Conservation (phyloP, 2,888 invertebrate species). For the Catonia carolina region DNA sequence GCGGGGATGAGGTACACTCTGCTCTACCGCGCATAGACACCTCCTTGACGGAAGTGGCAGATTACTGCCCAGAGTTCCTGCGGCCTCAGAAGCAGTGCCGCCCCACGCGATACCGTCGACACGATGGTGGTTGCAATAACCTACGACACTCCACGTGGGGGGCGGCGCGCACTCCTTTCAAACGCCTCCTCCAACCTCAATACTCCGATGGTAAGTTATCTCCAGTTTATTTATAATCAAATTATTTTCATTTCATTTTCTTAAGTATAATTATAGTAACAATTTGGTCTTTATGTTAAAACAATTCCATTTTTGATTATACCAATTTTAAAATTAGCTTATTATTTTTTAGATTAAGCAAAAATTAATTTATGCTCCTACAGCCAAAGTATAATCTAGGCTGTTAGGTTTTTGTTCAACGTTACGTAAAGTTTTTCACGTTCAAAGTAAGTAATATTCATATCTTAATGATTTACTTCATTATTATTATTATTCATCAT, state of each 20-base stretch:
- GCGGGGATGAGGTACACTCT: slow-evolving; percentile 39
- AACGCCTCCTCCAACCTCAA: slow-evolving; percentile 37
- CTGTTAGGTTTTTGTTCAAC: too few species aligned
- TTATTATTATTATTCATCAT: too few species aligned
- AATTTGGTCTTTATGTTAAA: too few species aligned
- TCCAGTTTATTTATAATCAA: neutral
- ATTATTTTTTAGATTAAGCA: too few species aligned
- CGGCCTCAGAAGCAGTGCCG: slow-evolving; percentile 33
- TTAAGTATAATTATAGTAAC: too few species aligned
- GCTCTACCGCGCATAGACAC: slow-evolving; percentile 42
- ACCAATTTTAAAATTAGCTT: too few species aligned
- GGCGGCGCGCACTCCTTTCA: slow-evolving; percentile 38
- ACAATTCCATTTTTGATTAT: too few species aligned
- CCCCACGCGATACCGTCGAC: slow-evolving; percentile 38
- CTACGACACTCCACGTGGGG: slow-evolving; percentile 43
- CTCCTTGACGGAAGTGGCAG: slow-evolving; percentile 39
- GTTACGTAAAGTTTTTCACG: too few species aligned
- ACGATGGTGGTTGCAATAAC: slow-evolving; percentile 44
- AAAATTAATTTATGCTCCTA: too few species aligned
- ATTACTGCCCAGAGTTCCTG: slow-evolving; percentile 41
- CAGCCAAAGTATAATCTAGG: too few species aligned
- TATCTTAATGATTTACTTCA: too few species aligned
- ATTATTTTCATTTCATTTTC: neutral
- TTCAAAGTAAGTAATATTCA: too few species aligned
- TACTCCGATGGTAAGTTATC: slow-evolving; percentile 38